Evolutionary conservation across 2,113 vertebrate species (phyloP), one percentile per base, ranked within the genome.

Genomic region (Orycteropus afer): DNA sequence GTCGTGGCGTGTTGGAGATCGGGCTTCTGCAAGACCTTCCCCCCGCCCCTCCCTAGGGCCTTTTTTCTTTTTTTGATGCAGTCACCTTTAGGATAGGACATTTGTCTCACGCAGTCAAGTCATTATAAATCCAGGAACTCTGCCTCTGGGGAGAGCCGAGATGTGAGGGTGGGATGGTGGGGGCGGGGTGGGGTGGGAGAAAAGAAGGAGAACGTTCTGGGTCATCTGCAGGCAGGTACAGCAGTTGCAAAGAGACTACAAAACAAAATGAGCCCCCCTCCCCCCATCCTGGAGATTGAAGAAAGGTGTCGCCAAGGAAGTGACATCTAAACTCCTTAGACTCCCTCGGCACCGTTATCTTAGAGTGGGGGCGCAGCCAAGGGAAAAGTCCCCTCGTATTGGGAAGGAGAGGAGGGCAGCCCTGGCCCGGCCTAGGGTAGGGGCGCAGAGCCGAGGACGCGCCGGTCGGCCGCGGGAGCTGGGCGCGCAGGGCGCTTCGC

Each of bases 1-100:
- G 67, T 71, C 67, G 4, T 7, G n/a, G 74, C 67, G 34, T 51
- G 40, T 74, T 20, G 32, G 37, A 40, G 53, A 32, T 77, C 29
- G 51, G 78, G 49, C 37, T 61, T 6, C 15, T 71, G 13, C 61
- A 55, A 1, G 63, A 5, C 65, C 14, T 42, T 51, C 51, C 65
- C 37, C 45, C 7, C 23, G 23, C 29, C 42, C 23, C 8, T n/a
- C 14, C 37, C 51, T 3, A n/a, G 8, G 20, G 59, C 20, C 27
- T 37, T 59, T 59, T 14, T 12, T 69, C 93, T 42, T 95, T 90
- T 93, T 86, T 51, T 49, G 25, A 96, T 96, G 96, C 97, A 98
- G 96, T 97, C 97, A 98, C 97, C 97, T 98, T 97, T 98, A 95
- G 97, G 87, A 91, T 97, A 98, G 97, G 98, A 96, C 97, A 95